These are phyloP conservation scores for Drosophila recens DNA, from an alignment of 2,888 invertebrate genomes.

Conservation along the genomic window DNA sequence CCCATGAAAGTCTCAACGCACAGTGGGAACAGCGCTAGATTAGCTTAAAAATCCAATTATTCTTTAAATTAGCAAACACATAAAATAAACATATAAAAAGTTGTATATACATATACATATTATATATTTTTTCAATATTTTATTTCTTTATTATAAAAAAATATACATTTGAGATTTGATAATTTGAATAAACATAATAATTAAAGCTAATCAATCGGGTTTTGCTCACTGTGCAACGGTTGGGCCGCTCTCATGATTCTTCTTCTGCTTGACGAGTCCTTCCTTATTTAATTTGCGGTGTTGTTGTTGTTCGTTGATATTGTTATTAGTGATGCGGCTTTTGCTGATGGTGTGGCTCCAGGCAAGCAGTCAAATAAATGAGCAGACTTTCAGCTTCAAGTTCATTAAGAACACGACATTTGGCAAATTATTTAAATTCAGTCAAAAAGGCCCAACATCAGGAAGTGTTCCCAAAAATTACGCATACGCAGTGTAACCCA, in stretches of 20 bases:
- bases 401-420: constrained; percentile 70
- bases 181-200: no score
- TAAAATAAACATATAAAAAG: no score
- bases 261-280: constrained; percentile 13
- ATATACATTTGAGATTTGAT: no score
- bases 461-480: constrained; percentile 37
- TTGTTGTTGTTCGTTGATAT: constrained; percentile 33
- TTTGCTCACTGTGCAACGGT: background rate
- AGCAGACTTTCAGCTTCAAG: constrained; percentile 21
- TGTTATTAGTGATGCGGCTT: constrained; percentile 33
- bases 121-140: no score
- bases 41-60: no score
- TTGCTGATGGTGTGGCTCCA: constrained; percentile 6
- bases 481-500: constrained; percentile 50
- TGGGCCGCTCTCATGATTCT: background rate
- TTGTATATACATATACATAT: no score
- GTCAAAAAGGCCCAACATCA: constrained; percentile 9
- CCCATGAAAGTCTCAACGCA: constrained; percentile 33
- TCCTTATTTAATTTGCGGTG: constrained; percentile 50
- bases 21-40: no score
- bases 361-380: constrained; percentile 7
- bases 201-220: no score
- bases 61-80: no score
- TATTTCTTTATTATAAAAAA: no score
- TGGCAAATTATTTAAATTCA: constrained; percentile 72